Evolutionary conservation across 2,113 vertebrate species (phyloP).

Genomic region (Nymphicus hollandicus): DNA sequence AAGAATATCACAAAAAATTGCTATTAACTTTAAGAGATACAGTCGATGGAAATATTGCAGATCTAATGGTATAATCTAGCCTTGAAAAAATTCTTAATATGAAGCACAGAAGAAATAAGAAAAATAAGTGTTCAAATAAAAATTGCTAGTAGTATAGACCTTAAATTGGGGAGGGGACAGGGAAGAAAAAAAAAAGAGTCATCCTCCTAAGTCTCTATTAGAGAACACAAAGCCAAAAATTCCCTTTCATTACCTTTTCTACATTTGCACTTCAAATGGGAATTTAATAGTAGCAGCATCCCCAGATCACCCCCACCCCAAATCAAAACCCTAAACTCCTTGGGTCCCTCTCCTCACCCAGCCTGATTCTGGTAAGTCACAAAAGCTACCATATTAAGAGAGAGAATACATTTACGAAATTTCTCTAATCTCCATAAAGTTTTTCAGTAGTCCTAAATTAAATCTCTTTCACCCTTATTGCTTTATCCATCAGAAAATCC

Average conservation of each 20-base stretch:
- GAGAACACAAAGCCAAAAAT: background rate
- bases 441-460: conserved; percentile 78
- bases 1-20: background rate
- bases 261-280: background rate
- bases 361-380: conserved; percentile 13
- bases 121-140: background rate
- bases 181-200: background rate
- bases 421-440: conserved; percentile 76
- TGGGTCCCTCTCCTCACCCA: background rate
- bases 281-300: background rate
- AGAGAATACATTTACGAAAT: conserved; percentile 56
- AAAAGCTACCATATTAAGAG: conserved; percentile 52
- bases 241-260: background rate
- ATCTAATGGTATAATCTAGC: background rate
- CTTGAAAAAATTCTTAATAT: background rate
- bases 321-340: background rate
- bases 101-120: background rate
- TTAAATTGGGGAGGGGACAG: background rate
- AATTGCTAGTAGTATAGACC: background rate
- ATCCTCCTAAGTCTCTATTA: background rate
- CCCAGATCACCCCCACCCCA: background rate
- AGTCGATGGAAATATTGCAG: background rate
- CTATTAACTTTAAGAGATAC: background rate
- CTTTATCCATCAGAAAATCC: conserved; percentile 77
- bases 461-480: conserved; percentile 74